Percentiles rank a stretch among this genome's conserved stretches.
Evolutionary conservation across 1,140 invertebrate genomes (phyloP).

Genomic region (Battus philenor): DNA sequence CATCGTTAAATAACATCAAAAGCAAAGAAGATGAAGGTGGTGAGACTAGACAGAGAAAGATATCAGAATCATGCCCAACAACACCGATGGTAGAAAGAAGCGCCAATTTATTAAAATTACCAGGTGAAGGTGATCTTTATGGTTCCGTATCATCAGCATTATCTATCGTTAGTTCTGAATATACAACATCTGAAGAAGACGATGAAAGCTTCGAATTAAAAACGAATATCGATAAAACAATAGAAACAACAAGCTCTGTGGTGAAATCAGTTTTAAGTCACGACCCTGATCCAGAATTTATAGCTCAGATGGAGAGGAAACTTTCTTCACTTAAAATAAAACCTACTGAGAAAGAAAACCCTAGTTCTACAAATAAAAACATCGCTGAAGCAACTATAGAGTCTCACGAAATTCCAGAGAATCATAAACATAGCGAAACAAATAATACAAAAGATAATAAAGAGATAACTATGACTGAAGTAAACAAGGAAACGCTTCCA

Average conservation of each 20-base stretch:
- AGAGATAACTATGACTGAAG: slow-evolving; percentile 14
- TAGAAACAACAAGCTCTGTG: slow-evolving; percentile 76
- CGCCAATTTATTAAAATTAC: slow-evolving; percentile 61
- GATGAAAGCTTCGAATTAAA: slow-evolving; percentile 68
- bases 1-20: slow-evolving; percentile 59
- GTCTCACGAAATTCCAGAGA: neutral
- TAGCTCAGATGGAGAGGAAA: slow-evolving; percentile 65
- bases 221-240: slow-evolving; percentile 44
- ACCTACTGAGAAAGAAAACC: slow-evolving; percentile 24
- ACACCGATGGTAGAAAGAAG: slow-evolving; percentile 54
- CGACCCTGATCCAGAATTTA: slow-evolving; percentile 46
- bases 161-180: slow-evolving; percentile 67
- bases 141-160: slow-evolving; percentile 63
- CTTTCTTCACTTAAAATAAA: slow-evolving; percentile 36
- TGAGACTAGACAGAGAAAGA: slow-evolving; percentile 30
- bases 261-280: slow-evolving; percentile 72
- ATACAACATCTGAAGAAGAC: slow-evolving; percentile 67
- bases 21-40: slow-evolving; percentile 20
- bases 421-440: slow-evolving; percentile 4
- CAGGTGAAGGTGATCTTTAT: slow-evolving; percentile 53
- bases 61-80: slow-evolving; percentile 66
- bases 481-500: slow-evolving; percentile 8
- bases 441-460: slow-evolving; percentile 5
- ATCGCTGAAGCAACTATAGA: neutral
- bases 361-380: neutral